phyloP scores from a whole-genome alignment of 1,140 invertebrate species.

The Ridgeia piscesae region DNA sequence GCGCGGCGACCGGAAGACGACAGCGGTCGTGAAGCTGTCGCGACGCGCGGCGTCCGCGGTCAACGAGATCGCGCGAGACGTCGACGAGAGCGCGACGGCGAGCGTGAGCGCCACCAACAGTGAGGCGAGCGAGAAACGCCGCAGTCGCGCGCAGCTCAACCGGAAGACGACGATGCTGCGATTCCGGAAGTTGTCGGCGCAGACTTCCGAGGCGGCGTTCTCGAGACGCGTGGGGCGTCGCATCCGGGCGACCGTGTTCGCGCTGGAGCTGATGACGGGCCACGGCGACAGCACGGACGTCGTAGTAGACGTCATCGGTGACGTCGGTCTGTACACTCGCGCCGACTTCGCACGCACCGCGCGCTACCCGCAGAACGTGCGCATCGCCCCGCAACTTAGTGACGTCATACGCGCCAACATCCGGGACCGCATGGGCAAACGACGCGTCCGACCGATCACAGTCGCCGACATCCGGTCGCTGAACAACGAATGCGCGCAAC shows the following conservation, averaged over 20 bases:
- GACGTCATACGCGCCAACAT: background rate
- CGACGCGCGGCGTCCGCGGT: background rate
- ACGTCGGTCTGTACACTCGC: background rate
- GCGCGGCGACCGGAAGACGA: background rate
- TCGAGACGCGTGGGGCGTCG: background rate
- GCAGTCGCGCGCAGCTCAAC: background rate
- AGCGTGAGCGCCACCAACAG: background rate
- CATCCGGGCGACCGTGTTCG: background rate
- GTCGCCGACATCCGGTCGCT: background rate
- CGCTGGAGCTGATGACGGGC: background rate
- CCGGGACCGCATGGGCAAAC: background rate
- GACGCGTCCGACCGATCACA: background rate
- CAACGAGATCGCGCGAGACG: background rate
- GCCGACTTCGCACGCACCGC: background rate
- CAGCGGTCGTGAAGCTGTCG: background rate
- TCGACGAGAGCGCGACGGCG: background rate
- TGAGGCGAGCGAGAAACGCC: background rate
- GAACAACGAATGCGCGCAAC: background rate
- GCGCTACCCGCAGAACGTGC: constrained; percentile 19
- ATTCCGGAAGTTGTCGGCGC: background rate
- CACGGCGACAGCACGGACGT: constrained; percentile 2
- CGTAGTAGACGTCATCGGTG: background rate
- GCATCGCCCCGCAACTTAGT: constrained; percentile 2
- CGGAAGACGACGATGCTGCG: background rate
- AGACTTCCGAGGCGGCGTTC: background rate